Evolutionary conservation across 2,113 vertebrate species (phyloP).

Genomic region (Boleophthalmus pectinirostris): DNA sequence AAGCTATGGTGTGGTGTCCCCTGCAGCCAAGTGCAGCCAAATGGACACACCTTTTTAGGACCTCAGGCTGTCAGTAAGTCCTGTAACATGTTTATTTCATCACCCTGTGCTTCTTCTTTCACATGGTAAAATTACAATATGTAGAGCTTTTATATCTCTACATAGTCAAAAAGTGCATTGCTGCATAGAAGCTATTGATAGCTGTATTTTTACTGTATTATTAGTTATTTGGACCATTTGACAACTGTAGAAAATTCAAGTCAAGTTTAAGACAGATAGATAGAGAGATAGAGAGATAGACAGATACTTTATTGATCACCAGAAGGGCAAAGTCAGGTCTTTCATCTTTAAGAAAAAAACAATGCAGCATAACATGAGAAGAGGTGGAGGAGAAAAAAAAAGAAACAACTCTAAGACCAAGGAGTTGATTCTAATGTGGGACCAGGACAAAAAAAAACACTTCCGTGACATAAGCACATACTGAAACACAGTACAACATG

Average conservation of each 20-base stretch:
- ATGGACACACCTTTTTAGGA: constrained; percentile 80
- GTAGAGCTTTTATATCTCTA: not conserved
- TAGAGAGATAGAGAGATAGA: too few species aligned
- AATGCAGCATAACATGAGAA: too few species aligned
- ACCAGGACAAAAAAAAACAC: too few species aligned
- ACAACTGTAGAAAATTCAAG: not conserved
- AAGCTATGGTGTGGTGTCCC: constrained; percentile 74
- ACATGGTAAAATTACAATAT: not conserved
- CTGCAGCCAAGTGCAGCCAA: constrained; percentile 77
- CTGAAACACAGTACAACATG: too few species aligned
- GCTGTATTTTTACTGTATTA: not conserved
- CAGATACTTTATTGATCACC: too few species aligned
- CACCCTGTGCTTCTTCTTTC: not conserved
- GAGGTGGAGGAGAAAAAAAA: too few species aligned
- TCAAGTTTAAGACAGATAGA: not conserved
- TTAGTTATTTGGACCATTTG: not conserved
- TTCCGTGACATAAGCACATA: too few species aligned
- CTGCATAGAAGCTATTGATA: not conserved
- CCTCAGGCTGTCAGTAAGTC: not conserved
- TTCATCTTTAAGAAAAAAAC: too few species aligned
- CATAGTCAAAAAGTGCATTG: not conserved
- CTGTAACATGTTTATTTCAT: not conserved
- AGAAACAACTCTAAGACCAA: too few species aligned
- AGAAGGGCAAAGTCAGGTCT: too few species aligned
- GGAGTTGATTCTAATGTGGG: too few species aligned